These are phyloP conservation scores for Piscicola geometra DNA, from an alignment of 2,888 invertebrate species.

Conservation along the genomic window DNA sequence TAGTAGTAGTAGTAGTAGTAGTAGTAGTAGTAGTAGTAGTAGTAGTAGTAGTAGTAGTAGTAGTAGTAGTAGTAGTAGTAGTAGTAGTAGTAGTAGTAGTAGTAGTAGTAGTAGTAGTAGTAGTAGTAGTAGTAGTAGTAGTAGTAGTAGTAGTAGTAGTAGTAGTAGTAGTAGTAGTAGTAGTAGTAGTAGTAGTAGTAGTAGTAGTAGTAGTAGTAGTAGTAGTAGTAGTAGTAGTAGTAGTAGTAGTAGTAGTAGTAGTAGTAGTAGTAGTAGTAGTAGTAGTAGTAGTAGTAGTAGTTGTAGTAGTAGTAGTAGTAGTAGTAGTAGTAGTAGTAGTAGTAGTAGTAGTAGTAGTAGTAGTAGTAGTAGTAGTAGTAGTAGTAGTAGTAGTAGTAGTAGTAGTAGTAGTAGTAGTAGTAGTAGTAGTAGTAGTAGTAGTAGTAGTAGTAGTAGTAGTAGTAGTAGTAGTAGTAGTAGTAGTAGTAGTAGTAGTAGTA, in stretches of 20 bases:
- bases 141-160: slow-evolving; percentile 32
- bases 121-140: slow-evolving; percentile 35
- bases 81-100: slow-evolving; percentile 34
- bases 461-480: slow-evolving; percentile 10
- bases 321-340: slow-evolving; percentile 9
- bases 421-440: slow-evolving; percentile 9
- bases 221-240: slow-evolving; percentile 9
- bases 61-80: slow-evolving; percentile 30
- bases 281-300: slow-evolving; percentile 9
- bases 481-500: slow-evolving; percentile 9
- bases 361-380: slow-evolving; percentile 9
- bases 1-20: slow-evolving; percentile 37
- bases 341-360: slow-evolving; percentile 9
- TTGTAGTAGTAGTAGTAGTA: slow-evolving; percentile 6
- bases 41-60: slow-evolving; percentile 37
- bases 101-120: slow-evolving; percentile 36
- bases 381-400: slow-evolving; percentile 9
- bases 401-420: slow-evolving; percentile 9
- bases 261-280: slow-evolving; percentile 9
- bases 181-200: slow-evolving; percentile 9
- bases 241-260: slow-evolving; percentile 9
- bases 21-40: slow-evolving; percentile 38
- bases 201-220: slow-evolving; percentile 9
- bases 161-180: slow-evolving; percentile 34
- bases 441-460: slow-evolving; percentile 9